A percentile compares a stretch with the other conserved stretches of the same genome.
phyloP scores from a whole-genome alignment of 2,113 vertebrate genomes.

The Saccopteryx bilineata region DNA sequence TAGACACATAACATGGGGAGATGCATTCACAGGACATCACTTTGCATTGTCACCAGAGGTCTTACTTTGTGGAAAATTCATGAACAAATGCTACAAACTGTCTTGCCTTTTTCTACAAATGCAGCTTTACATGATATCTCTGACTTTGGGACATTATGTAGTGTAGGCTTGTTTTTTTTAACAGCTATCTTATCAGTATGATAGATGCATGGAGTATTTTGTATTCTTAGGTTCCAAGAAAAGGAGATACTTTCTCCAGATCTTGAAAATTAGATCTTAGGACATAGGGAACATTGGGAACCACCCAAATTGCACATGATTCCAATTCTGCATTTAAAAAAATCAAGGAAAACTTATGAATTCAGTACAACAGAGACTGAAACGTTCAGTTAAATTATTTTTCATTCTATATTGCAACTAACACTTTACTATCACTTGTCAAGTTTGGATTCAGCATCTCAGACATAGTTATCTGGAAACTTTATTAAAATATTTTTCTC shows the following conservation, averaged over 20 bases:
- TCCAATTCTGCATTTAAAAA: neutral
- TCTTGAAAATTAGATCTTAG: neutral
- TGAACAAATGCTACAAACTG: neutral
- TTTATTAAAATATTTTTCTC: neutral
- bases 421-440: neutral
- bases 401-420: neutral
- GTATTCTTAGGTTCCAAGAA: neutral
- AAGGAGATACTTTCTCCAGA: neutral
- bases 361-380: neutral
- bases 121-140: neutral
- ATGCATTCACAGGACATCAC: accelerated
- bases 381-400: neutral
- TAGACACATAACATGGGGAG: neutral
- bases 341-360: neutral
- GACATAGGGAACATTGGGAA: neutral
- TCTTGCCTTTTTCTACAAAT: neutral
- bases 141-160: neutral
- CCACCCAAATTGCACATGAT: neutral
- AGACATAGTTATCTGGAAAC: neutral
- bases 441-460: neutral
- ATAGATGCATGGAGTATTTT: neutral
- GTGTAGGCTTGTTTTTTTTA: neutral
- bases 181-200: neutral
- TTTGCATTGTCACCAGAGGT: neutral
- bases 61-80: neutral